Base-by-base conservation (phyloP, 2,113 vertebrate genomes). In the Anguilla rostrata region DNA sequence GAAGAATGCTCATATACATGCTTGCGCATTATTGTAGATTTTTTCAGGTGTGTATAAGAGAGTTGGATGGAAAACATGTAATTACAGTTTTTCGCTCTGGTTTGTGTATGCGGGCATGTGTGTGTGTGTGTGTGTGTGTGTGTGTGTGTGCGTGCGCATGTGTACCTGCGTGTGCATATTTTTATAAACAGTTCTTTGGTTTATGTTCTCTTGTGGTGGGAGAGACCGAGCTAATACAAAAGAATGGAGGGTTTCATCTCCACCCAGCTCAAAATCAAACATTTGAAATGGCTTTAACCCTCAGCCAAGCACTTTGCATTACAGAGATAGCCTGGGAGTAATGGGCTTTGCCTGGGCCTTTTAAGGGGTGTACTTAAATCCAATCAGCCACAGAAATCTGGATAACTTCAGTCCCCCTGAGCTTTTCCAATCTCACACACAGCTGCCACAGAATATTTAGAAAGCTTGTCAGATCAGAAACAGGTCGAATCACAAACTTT, bases 401-500 rank as follows among this genome's bases (percentile, higher is more conserved):
- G 71, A 75, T 75, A 34, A 14, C 71, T 75, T 75, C 71, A n/a
- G 71, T 34, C 71, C 71, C 26, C 34, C 1, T 75, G 71, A 75
- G 71, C 71, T 34, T 75, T 75, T 75, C 71, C 71, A 75, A 75
- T 75, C 71, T 29, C 71, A 75, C 71, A 34, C 71, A 75, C 71
- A 75, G 71, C 71, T 75, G 26, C 71, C n/a, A 34, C 71, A 75
- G 71, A 66, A 60, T 71, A 22, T n/a, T 71, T 71, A n/a, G 22
- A 71, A 75, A 75, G 9, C n/a, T 75, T 9, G 4, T 75, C n/a
- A 75, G 71, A n/a, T 75, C 71, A 12, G n/a, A 75, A 29, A n/a
- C 71, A 34, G 26, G 26, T 75, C n/a, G 34, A 29, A 34, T 34
- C 26, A 75, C 26, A 75, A n/a, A 34, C n/a, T 34, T n/a, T n/a